These are phyloP conservation scores for Patella caerulea DNA, from an alignment of 2,888 invertebrate genomes.

Conservation along the genomic window DNA sequence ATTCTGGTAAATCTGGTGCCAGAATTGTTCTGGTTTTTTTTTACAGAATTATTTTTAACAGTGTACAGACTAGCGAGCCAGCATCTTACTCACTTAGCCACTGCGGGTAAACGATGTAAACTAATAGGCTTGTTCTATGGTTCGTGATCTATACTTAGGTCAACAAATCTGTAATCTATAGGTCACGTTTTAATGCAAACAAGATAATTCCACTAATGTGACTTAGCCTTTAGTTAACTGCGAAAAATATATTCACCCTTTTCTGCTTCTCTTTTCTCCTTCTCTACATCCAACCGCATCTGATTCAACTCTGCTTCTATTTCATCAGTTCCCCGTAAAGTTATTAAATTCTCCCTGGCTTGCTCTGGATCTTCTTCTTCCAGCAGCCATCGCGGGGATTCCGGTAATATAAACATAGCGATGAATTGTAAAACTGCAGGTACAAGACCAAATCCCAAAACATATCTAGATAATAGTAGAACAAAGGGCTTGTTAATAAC, in stretches of 20 bases:
- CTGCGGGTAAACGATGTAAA: too few species aligned
- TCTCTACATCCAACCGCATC: not conserved
- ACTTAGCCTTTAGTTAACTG: too few species aligned
- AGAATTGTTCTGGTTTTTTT: too few species aligned
- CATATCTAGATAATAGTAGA: not conserved
- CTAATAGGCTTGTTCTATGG: too few species aligned
- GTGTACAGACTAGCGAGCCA: too few species aligned
- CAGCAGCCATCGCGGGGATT: not conserved
- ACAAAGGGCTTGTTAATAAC: not conserved
- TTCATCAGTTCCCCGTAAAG: not conserved
- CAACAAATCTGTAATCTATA: too few species aligned
- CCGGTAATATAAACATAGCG: not conserved
- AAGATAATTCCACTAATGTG: too few species aligned
- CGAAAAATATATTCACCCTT: not conserved
- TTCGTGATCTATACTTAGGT: too few species aligned
- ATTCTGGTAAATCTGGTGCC: too few species aligned
- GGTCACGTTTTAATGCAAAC: too few species aligned
- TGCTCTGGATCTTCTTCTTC: not conserved
- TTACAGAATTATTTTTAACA: too few species aligned
- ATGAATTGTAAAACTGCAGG: not conserved
- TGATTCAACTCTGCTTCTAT: not conserved
- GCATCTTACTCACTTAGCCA: too few species aligned
- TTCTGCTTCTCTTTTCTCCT: not conserved
- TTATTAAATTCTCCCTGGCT: not conserved
- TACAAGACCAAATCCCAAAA: not conserved